Evolutionary conservation across 1,140 invertebrate genomes (phyloP), one percentile per base, ranked within the genome.

Genomic region (Zaprionus vittiger): DNA sequence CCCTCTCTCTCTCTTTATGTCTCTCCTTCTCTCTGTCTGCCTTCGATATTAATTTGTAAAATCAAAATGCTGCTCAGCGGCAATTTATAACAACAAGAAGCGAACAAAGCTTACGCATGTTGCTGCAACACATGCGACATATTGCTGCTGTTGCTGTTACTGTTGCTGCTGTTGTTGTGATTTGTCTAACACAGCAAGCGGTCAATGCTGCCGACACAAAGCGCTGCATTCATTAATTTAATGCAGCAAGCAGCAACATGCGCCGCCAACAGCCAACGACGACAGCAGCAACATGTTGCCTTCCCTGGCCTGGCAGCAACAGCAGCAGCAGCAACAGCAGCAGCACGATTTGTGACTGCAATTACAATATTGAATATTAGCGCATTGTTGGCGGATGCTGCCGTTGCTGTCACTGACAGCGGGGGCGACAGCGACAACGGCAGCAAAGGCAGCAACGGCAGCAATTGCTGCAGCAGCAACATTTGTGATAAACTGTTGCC

Each of bases 331-430:
- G 44, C 65, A 57, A 12, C 47, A 77, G 63, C 75, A 80, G 73
- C 74, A 73, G 77, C 83, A 90, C 85, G 85, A 90, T 90, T 90
- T 90, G 85, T 91, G 85, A 85, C 83, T 90, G 85, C 85, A 90
- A 90, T 90, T 90, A 90, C 86, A 90, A 90, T 90, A 90, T 90
- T 90, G 85, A 90, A 90, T 90, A 90, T 90, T 90, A 91, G 85
- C 82, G 81, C 86, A 91, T 90, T 90, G 85, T 90, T 90, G 84
- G 60, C 64, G 64, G 52, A 41, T 63, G 79, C 41, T 60, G 74
- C 60, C 54, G 78, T 70, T 66, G 73, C 84, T 86, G 84, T 83
- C 83, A 87, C 76, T 86, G 56, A 37, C 66, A 74, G 49, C 74
- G n/a, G 65, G 64, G 54, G 38, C 64, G 52, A 52, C 59, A 55